Evolutionary conservation across 2,113 vertebrate genomes (phyloP).

Genomic region (Albula glossodonta): DNA sequence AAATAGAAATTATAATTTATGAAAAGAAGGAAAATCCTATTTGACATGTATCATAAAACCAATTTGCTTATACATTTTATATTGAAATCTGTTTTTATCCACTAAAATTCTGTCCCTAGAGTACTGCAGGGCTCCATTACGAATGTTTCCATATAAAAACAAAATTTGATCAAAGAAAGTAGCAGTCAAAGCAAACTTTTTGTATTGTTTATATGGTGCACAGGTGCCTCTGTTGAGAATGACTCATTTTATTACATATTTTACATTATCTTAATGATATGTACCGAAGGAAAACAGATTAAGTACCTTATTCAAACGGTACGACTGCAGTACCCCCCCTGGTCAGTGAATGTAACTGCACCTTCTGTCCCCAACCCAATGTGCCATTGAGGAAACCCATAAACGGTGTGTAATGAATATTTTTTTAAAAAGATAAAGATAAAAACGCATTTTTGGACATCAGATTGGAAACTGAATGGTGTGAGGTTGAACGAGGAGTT

Average conservation of each 20-base stretch:
- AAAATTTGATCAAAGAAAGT: background rate
- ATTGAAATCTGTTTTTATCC: background rate
- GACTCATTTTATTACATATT: background rate
- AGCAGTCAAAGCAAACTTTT: background rate
- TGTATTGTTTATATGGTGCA: background rate
- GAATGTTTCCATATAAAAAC: background rate
- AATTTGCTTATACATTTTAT: background rate
- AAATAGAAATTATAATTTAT: background rate
- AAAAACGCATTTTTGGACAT: background rate
- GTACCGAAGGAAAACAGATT: background rate
- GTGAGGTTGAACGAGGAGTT: background rate
- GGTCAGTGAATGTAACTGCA: no score
- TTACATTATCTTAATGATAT: background rate
- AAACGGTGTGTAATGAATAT: no score
- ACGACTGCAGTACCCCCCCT: no score
- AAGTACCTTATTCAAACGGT: background rate
- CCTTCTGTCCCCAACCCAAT: no score
- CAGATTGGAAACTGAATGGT: background rate
- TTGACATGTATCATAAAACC: slow-evolving; percentile 2
- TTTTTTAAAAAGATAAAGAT: no score
- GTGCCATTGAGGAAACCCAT: background rate
- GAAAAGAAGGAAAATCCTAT: slow-evolving; percentile 10
- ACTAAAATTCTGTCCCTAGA: background rate
- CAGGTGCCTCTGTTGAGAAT: background rate
- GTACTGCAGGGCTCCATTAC: background rate